Percentiles rank a stretch among this genome's conserved stretches.
Evolutionary conservation across 2,888 invertebrate species (phyloP).

Genomic region (Autographa gamma): DNA sequence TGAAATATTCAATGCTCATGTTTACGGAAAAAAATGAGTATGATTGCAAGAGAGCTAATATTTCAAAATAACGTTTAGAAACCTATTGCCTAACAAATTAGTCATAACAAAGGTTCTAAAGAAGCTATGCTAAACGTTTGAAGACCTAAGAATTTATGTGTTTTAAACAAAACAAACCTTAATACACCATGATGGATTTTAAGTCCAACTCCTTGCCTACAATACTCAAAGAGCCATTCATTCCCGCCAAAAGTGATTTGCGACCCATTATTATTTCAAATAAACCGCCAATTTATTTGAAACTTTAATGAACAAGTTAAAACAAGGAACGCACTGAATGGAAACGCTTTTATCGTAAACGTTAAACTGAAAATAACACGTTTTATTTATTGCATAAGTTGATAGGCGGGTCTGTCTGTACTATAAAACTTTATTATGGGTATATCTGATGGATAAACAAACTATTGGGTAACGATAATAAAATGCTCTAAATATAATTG

Average conservation of each 20-base stretch:
- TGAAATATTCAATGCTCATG: too few species aligned
- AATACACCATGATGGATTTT: constrained; percentile 70
- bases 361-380: constrained; percentile 29
- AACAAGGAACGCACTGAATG: constrained; percentile 24
- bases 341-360: constrained; percentile 17
- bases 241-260: constrained; percentile 61
- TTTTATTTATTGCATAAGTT: constrained; percentile 46
- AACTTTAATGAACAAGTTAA: constrained; percentile 38
- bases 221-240: constrained; percentile 47
- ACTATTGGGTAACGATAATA: constrained; percentile 66
- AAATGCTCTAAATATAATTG: constrained; percentile 73
- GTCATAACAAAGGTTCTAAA: constrained; percentile 2
- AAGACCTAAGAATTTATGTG: constrained; percentile 23
- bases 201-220: constrained; percentile 58
- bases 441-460: constrained; percentile 63
- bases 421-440: constrained; percentile 51
- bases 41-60: neutral
- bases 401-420: constrained; percentile 16
- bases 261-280: constrained; percentile 52
- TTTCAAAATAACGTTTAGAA: constrained; percentile 7
- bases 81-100: constrained; percentile 9
- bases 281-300: constrained; percentile 40
- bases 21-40: too few species aligned
- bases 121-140: constrained; percentile 5
- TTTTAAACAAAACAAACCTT: constrained; percentile 17